Percentiles rank a stretch among this genome's conserved stretches.
These are phyloP conservation scores for Myopa tessellatipennis DNA, from an alignment of 2,888 invertebrate species.

Conservation along the genomic window DNA sequence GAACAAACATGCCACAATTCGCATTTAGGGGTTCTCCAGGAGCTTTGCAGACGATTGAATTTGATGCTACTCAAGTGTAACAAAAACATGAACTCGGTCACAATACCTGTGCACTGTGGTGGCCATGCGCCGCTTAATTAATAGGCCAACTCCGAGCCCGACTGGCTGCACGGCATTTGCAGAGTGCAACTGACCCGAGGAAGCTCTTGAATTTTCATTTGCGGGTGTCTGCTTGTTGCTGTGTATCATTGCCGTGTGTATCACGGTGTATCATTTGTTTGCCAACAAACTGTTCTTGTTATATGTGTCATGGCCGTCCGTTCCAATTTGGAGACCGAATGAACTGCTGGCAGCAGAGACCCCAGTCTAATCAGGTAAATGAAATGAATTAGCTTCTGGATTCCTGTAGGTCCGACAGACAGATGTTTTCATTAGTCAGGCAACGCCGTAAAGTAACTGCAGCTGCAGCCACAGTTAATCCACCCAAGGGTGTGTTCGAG, in stretches of 20 bases:
- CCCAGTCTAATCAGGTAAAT: constrained; percentile 30
- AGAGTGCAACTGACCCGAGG: not conserved
- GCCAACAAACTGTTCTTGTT: not conserved
- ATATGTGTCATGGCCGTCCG: not conserved
- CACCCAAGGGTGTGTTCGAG: not conserved
- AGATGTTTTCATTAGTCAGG: constrained; percentile 26
- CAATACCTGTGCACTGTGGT: not conserved
- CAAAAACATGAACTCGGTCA: no score
- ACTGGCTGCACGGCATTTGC: not conserved
- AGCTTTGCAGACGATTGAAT: no score
- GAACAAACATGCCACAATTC: no score
- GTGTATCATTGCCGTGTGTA: not conserved
- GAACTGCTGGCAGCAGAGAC: not conserved
- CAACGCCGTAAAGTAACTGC: constrained; percentile 5
- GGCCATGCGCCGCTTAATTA: constrained; percentile 34
- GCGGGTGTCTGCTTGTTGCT: constrained; percentile 20
- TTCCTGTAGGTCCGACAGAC: constrained; percentile 3
- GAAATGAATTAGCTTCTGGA: constrained; percentile 27
- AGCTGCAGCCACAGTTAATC: not conserved
- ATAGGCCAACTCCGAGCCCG: constrained; percentile 23
- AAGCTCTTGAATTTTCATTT: constrained; percentile 11
- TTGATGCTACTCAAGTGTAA: no score
- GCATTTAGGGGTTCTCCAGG: no score
- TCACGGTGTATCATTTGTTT: not conserved
- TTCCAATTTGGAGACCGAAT: not conserved